Evolutionary conservation across 2,888 invertebrate genomes (phyloP).

Genomic region (Papilio protenor): DNA sequence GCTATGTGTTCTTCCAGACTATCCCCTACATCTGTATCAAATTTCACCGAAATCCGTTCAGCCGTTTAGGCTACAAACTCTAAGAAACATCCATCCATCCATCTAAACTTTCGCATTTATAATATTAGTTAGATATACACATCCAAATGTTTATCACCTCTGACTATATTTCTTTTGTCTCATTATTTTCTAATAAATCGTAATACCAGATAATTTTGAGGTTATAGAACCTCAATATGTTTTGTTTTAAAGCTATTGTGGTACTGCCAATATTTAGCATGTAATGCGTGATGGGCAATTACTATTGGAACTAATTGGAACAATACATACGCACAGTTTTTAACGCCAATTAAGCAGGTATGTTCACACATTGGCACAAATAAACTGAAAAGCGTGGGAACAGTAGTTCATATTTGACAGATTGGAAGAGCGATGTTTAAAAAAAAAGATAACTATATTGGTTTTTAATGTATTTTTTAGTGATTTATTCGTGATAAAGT

Average conservation of each 20-base stretch:
- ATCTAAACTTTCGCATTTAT: too few relatives aligned
- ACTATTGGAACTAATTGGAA: conserved; percentile 13
- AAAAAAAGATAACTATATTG: too few relatives aligned
- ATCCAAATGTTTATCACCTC: neutral
- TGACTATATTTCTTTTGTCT: neutral
- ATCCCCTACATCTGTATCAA: too few relatives aligned
- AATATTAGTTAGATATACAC: too few relatives aligned
- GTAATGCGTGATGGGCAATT: conserved; percentile 5
- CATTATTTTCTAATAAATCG: neutral
- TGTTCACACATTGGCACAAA: conserved; percentile 47
- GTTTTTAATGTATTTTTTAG: too few relatives aligned
- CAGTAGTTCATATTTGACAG: neutral
- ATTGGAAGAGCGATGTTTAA: neutral
- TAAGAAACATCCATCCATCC: too few relatives aligned
- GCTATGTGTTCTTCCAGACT: too few relatives aligned
- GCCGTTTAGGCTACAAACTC: too few relatives aligned
- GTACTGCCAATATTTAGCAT: neutral
- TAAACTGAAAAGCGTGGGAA: conserved; percentile 46
- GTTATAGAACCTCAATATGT: neutral
- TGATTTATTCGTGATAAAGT: neutral
- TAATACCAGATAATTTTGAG: neutral
- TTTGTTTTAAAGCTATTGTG: neutral
- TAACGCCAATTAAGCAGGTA: conserved; percentile 46
- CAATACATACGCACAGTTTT: conserved; percentile 11
- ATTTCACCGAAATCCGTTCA: too few relatives aligned